Conservation (phyloP, 2,113 vertebrate genomes). For the Amia ocellicauda region DNA sequence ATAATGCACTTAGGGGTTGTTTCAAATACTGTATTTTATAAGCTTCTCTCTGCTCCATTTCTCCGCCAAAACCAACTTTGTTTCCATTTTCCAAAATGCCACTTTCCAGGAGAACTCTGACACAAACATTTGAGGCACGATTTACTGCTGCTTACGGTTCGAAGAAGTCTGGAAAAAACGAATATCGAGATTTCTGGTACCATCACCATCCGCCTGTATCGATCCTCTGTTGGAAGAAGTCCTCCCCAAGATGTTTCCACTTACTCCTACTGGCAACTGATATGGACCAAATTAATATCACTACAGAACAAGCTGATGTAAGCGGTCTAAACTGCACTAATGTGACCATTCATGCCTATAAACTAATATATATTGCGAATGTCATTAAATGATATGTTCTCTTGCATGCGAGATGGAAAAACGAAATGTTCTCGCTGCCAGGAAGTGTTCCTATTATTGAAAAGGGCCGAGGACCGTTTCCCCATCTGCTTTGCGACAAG, state of each 20-base stretch:
- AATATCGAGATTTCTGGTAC: background rate
- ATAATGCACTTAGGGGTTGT: constrained; percentile 4
- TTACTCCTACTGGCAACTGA: background rate
- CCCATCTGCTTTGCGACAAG: constrained; percentile 5
- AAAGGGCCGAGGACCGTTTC: background rate
- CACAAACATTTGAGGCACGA: background rate
- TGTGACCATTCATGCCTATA: background rate
- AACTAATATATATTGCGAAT: constrained; percentile 15
- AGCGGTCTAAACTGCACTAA: background rate
- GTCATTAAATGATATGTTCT: constrained; percentile 5
- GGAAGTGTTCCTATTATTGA: background rate
- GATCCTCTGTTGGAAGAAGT: too few relatives aligned
- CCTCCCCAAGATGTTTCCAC: too few relatives aligned
- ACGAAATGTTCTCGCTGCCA: background rate
- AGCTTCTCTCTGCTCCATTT: background rate
- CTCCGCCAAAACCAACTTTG: background rate
- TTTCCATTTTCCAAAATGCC: background rate
- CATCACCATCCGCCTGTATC: too few relatives aligned
- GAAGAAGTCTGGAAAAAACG: background rate
- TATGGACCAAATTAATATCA: background rate
- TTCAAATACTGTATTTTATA: constrained; percentile 6
- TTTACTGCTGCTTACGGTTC: background rate
- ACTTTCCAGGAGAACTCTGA: background rate
- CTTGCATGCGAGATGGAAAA: background rate
- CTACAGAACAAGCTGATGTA: background rate